Evolutionary conservation across 1,140 invertebrate genomes (phyloP).

Genomic region (Drosophila obscura): DNA sequence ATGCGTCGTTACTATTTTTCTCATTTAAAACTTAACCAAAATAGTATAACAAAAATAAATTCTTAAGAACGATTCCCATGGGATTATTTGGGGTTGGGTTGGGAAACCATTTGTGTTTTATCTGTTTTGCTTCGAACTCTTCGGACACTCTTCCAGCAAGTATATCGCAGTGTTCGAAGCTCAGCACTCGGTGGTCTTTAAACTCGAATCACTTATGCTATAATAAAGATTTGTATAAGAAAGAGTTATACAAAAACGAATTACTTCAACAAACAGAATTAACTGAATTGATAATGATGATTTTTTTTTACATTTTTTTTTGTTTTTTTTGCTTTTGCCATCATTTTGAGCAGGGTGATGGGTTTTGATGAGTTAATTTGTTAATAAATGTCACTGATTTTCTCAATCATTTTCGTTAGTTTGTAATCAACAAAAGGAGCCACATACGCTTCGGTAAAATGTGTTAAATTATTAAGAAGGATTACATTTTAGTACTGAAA

Average conservation of each 20-base stretch:
- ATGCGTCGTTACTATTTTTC: slow-evolving; percentile 12
- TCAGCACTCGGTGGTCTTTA: slow-evolving; percentile 80
- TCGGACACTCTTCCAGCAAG: slow-evolving; percentile 62
- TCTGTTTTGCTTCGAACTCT: slow-evolving; percentile 23
- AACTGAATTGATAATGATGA: slow-evolving; percentile 29
- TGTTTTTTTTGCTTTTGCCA: neutral
- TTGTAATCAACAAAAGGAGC: slow-evolving; percentile 82
- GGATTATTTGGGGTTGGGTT: neutral
- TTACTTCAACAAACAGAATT: slow-evolving; percentile 63
- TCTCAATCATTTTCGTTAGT: slow-evolving; percentile 48
- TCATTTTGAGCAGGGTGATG: neutral
- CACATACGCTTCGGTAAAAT: slow-evolving; percentile 34
- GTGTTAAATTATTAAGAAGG: neutral
- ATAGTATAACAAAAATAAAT: slow-evolving; percentile 30
- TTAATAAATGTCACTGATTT: slow-evolving; percentile 14
- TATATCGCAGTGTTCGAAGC: slow-evolving; percentile 58
- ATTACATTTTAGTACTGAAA: slow-evolving; percentile 4
- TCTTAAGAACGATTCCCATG: slow-evolving; percentile 25
- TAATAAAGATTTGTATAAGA: slow-evolving; percentile 73
- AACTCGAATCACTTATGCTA: slow-evolving; percentile 82
- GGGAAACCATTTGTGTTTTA: slow-evolving; percentile 22
- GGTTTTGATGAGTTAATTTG: slow-evolving; percentile 18
- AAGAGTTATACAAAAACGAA: slow-evolving; percentile 72
- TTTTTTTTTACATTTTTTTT: slow-evolving; percentile 14
- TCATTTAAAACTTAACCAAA: slow-evolving; percentile 35